These are phyloP conservation scores for Chelmon rostratus DNA, from an alignment of 2,797 vertebrate genomes.

Conservation along the genomic window DNA sequence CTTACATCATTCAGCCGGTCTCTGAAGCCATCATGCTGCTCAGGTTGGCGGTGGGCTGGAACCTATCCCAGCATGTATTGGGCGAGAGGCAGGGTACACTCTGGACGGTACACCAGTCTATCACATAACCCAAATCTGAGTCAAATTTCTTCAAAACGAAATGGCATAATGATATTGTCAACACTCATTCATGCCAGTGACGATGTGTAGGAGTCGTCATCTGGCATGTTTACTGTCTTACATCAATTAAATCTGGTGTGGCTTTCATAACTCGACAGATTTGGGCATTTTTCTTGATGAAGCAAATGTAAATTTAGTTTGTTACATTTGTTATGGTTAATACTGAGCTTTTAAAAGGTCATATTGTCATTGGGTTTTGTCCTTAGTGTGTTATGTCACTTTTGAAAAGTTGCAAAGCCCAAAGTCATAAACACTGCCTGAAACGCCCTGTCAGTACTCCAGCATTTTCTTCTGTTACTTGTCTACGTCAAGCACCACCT, in stretches of 20 bases:
- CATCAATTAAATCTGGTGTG: constrained; percentile 59
- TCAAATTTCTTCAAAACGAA: constrained; percentile 34
- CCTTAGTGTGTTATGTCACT: too few species aligned
- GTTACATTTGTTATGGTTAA: constrained; percentile 22
- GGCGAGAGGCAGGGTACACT: constrained; percentile 26
- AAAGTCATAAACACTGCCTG: too few species aligned
- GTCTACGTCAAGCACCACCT: too few species aligned
- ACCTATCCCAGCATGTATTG: constrained; percentile 37
- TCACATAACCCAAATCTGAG: constrained; percentile 47
- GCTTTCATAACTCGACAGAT: constrained; percentile 57
- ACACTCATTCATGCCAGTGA: constrained; percentile 45
- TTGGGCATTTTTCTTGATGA: constrained; percentile 19
- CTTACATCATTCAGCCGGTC: constrained; percentile 1
- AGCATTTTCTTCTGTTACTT: too few species aligned
- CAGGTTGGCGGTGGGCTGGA: constrained; percentile 53
- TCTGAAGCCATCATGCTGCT: constrained; percentile 22
- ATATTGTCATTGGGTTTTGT: too few species aligned
- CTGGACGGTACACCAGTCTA: constrained; percentile 54
- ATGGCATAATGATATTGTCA: constrained; percentile 43
- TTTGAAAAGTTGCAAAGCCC: too few species aligned
- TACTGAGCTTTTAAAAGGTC: not conserved
- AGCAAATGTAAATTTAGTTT: not conserved
- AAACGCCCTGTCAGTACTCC: too few species aligned
- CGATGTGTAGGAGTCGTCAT: constrained; percentile 71
- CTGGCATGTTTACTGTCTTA: constrained; percentile 55